Evolutionary conservation across 2,797 vertebrate species (phyloP).

Genomic region (Alosa sapidissima): DNA sequence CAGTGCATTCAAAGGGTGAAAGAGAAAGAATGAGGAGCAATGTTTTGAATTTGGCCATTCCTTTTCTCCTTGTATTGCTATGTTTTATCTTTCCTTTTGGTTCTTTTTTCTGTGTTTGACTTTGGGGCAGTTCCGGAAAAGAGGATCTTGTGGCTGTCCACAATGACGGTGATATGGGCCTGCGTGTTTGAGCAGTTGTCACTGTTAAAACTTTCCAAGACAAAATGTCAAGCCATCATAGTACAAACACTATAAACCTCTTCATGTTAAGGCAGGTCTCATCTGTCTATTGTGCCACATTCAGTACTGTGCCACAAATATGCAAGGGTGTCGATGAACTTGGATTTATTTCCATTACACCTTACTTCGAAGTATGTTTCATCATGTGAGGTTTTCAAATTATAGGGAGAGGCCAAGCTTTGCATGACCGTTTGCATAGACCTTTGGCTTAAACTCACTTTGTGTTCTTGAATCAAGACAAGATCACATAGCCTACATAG

Average conservation of each 20-base stretch:
- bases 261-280: background rate
- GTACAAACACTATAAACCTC: background rate
- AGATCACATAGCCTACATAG: background rate
- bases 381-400: background rate
- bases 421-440: constrained; percentile 17
- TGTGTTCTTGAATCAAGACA: background rate
- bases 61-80: background rate
- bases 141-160: background rate
- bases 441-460: background rate
- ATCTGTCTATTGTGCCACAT: background rate
- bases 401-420: background rate
- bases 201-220: background rate
- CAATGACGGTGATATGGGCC: background rate
- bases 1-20: background rate
- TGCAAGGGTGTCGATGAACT: background rate
- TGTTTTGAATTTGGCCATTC: background rate
- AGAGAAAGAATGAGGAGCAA: background rate
- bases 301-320: background rate
- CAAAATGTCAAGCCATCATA: background rate
- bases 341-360: background rate
- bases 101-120: background rate
- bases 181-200: background rate
- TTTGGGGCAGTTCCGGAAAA: background rate
- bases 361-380: background rate
- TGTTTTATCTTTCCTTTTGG: background rate